Percentiles rank a stretch among this genome's conserved stretches.
Evolutionary conservation across 2,888 invertebrate species (phyloP).

Genomic region (Eupithecia tripunctaria): DNA sequence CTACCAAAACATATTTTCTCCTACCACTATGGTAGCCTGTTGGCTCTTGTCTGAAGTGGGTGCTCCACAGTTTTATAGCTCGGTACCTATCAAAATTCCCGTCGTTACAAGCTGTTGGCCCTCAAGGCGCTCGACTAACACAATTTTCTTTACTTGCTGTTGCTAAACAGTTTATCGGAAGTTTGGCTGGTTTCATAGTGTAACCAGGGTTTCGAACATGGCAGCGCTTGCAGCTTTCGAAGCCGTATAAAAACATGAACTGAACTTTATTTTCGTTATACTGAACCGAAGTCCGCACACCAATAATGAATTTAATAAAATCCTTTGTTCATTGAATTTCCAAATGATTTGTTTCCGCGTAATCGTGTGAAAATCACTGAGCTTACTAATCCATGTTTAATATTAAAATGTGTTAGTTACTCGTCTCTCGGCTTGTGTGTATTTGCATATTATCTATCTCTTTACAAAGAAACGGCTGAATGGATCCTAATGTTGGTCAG

Average conservation of each 20-base stretch:
- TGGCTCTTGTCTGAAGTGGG: conserved; percentile 13
- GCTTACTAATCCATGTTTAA: too few relatives aligned
- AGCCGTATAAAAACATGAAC: too few relatives aligned
- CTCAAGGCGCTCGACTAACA: conserved; percentile 57
- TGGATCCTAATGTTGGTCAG: background rate
- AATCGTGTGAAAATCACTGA: too few relatives aligned
- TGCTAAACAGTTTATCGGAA: conserved; percentile 56
- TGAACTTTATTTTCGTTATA: too few relatives aligned
- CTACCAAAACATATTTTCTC: background rate
- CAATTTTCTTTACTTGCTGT: conserved; percentile 61
- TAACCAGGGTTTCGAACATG: conserved; percentile 8
- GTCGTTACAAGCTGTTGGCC: conserved; percentile 53
- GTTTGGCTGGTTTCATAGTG: conserved; percentile 14
- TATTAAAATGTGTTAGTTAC: too few relatives aligned
- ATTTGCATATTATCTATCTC: background rate
- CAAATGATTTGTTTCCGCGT: too few relatives aligned
- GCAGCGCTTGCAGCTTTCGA: background rate
- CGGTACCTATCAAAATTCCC: conserved; percentile 53
- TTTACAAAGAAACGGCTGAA: background rate
- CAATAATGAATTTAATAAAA: too few relatives aligned
- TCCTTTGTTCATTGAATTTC: too few relatives aligned
- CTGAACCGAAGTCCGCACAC: too few relatives aligned
- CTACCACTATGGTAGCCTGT: conserved; percentile 8
- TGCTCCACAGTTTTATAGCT: conserved; percentile 26
- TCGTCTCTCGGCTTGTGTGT: too few relatives aligned